These are phyloP conservation scores for Eristalinus sepulchralis DNA, from an alignment of 2,888 invertebrate species.

Conservation along the genomic window DNA sequence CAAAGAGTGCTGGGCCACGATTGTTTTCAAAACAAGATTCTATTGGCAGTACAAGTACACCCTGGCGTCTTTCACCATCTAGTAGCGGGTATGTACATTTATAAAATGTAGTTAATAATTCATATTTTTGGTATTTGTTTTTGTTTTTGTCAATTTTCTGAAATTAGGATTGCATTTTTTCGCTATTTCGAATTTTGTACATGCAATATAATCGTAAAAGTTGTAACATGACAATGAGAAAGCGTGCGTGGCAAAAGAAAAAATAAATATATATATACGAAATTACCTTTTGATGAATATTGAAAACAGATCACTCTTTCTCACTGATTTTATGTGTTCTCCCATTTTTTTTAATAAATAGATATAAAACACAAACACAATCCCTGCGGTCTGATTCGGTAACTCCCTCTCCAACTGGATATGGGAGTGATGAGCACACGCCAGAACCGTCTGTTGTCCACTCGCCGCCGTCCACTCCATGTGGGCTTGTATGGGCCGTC, in stretches of 20 bases:
- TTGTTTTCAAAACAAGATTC: conserved; percentile 88
- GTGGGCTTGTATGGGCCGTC: conserved; percentile 91
- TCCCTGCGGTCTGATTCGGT: conserved; percentile 86
- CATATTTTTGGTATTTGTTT: conserved; percentile 12
- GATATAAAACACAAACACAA: conserved; percentile 81
- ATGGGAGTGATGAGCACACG: conserved; percentile 80
- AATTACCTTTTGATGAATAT: conserved; percentile 64
- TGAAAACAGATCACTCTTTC: conserved; percentile 57
- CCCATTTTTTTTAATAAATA: conserved; percentile 73
- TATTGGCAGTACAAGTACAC: conserved; percentile 77
- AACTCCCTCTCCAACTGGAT: conserved; percentile 88
- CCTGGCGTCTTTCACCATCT: conserved; percentile 81
- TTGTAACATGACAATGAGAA: conserved; percentile 58
- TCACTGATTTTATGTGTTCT: conserved; percentile 69
- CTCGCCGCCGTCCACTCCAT: conserved; percentile 73
- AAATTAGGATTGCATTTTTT: conserved; percentile 61
- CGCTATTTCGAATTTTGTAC: conserved; percentile 62
- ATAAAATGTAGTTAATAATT: not conserved
- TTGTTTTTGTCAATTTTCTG: not conserved
- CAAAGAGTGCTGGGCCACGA: conserved; percentile 84
- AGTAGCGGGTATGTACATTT: conserved; percentile 80
- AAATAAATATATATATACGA: conserved; percentile 30
- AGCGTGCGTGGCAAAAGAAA: conserved; percentile 41
- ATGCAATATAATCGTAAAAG: conserved; percentile 50
- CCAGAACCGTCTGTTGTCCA: conserved; percentile 78